Evolutionary conservation across 2,113 vertebrate genomes (phyloP).

Genomic region (Leucosticte australis): DNA sequence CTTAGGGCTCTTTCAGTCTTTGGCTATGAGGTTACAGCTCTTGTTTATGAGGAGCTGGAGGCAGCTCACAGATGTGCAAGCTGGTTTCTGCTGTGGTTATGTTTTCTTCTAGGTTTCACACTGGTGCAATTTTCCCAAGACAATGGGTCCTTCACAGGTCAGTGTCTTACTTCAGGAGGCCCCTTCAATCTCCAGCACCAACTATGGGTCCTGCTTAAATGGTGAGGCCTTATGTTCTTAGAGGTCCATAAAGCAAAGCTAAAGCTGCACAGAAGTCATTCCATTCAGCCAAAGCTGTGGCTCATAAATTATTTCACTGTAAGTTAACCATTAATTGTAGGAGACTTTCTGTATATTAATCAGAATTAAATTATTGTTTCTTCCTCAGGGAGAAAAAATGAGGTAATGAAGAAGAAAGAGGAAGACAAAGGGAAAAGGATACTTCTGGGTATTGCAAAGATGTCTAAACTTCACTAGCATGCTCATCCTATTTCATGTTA

Average conservation of each 20-base stretch:
- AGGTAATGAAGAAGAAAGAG: not conserved
- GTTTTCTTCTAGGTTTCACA: not conserved
- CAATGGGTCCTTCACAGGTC: not conserved
- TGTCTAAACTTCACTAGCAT: not conserved
- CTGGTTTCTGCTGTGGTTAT: not conserved
- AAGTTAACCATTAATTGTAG: not conserved
- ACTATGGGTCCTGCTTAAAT: not conserved
- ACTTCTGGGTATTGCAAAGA: not conserved
- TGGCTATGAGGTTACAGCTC: not conserved
- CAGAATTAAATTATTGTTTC: not conserved
- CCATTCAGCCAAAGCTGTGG: not conserved
- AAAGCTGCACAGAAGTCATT: not conserved
- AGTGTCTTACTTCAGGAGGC: not conserved
- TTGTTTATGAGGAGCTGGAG: not conserved
- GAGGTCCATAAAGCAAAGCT: not conserved
- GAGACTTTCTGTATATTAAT: not conserved
- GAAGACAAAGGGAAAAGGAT: not conserved
- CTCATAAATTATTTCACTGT: not conserved
- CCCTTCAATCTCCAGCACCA: not conserved
- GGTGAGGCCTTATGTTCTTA: not conserved
- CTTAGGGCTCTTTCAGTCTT: not conserved
- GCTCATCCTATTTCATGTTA: not conserved
- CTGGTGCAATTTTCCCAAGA: not conserved
- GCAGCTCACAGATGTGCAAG: not conserved
- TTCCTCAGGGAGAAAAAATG: not conserved